Evolutionary conservation across 2,888 invertebrate species (phyloP).

Genomic region (Microplitis manilae): DNA sequence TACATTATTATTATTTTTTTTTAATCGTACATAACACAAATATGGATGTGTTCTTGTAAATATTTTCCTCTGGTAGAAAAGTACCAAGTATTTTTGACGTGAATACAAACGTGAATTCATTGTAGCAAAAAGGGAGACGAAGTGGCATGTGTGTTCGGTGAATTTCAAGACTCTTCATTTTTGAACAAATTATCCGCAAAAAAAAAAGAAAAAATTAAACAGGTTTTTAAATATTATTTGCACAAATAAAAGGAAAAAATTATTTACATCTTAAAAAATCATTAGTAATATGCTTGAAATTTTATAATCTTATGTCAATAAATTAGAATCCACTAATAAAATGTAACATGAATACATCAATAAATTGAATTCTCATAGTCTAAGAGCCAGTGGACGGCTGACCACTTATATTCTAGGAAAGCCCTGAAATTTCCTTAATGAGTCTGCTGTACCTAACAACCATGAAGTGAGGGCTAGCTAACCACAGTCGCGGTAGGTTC

Average conservation of each 20-base stretch:
- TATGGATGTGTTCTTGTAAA: constrained; percentile 24
- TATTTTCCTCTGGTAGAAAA: constrained; percentile 15
- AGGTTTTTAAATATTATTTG: not conserved
- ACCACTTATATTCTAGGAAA: too few relatives aligned
- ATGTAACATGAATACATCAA: too few relatives aligned
- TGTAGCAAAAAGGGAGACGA: constrained; percentile 18
- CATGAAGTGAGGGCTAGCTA: too few relatives aligned
- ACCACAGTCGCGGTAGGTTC: too few relatives aligned
- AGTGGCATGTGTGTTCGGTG: constrained; percentile 1
- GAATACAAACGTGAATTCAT: constrained; percentile 25
- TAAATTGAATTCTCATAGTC: too few relatives aligned
- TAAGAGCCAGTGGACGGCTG: too few relatives aligned
- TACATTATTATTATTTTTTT: constrained; percentile 6
- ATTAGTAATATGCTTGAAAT: too few relatives aligned
- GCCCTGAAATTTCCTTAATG: too few relatives aligned
- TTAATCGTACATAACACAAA: constrained; percentile 26
- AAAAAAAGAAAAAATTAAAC: not conserved
- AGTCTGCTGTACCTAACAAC: too few relatives aligned
- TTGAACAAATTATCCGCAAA: not conserved
- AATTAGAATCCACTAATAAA: too few relatives aligned
- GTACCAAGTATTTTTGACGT: constrained; percentile 13
- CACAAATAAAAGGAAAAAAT: not conserved
- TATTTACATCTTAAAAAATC: not conserved
- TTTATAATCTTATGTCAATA: too few relatives aligned
- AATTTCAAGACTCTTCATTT: constrained; percentile 17